Evolutionary conservation across 1,140 invertebrate species (phyloP), one percentile per base, ranked within the genome.

Genomic region (Medauroidea extradentata): DNA sequence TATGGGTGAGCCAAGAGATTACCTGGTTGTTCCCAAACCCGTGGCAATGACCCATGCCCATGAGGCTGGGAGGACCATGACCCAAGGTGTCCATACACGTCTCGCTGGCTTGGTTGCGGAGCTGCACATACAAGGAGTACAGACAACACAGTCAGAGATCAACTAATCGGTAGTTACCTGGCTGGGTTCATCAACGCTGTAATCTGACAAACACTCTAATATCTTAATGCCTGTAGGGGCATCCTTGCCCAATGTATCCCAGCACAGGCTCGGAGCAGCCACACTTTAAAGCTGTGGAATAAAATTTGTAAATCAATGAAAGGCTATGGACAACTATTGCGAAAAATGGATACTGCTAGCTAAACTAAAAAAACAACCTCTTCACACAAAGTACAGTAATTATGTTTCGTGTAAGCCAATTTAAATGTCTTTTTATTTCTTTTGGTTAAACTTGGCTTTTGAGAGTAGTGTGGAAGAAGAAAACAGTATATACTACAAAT

Each of bases 21-120:
- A 88, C 83, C 79, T 90, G 96, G 81, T 97, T 98, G 70, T 93
- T 96, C 63, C 96, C 96, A 73, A 85, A 86, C 25, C 95, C 94
- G 79, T 99, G 96, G 71, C 96, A 99, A 49, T 86, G 81, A 21
- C 83, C 83, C 41, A 87, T 81, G 57, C 91, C 91, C 77, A 95
- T 88, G 52, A 89, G 83, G 56, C 87, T 87, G 0, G 93, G 93
- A 23, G 93, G 89, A 16, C 85, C 80, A 65, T 89, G 83, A 1
- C 91, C 91, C 87, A 94, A 89, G 1, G 94, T 94, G 70, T 98
- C 95, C 59, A 97, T 77, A 72, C 95, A 98, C 48, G 84, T 82
- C 8, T 80, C 78, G 1, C 85, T 86, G 8, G 89, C 92, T 29
- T 84, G 81, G 63, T 90, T 94, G 65, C 84, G 81, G 54, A 95